These are phyloP conservation scores for Setipinna tenuifilis DNA, from an alignment of 2,797 vertebrate genomes.

Conservation along the genomic window DNA sequence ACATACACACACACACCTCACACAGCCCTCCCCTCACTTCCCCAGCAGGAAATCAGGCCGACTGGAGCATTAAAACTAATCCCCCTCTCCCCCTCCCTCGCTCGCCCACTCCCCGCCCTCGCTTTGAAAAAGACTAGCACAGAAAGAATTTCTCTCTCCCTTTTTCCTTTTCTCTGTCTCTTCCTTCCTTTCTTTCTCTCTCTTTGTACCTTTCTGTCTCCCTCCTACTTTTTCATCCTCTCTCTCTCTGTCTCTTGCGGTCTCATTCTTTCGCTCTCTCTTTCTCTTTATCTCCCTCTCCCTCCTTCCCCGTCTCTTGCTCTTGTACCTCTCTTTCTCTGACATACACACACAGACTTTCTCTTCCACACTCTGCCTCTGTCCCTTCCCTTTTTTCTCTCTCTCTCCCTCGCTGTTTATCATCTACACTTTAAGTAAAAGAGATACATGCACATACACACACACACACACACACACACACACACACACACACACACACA, in stretches of 20 bases:
- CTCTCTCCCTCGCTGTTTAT: background rate
- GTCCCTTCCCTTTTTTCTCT: too few species aligned
- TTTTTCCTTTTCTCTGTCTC: background rate
- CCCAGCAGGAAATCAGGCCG: constrained; percentile 48
- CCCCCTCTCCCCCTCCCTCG: constrained; percentile 35
- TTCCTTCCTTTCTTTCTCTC: background rate
- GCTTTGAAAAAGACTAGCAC: constrained; percentile 23
- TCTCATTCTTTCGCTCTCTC: background rate
- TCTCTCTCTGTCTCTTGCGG: background rate
- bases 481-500: too few species aligned
- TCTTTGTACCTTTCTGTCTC: background rate
- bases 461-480: background rate
- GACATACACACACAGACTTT: background rate
- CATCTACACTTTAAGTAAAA: background rate
- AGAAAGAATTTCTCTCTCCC: background rate
- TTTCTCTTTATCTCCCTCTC: background rate
- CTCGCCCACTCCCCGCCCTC: constrained; percentile 15
- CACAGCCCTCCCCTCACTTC: background rate
- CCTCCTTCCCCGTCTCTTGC: background rate
- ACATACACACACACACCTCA: too few species aligned
- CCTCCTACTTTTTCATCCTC: background rate
- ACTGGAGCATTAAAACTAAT: constrained; percentile 46
- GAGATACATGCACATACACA: background rate
- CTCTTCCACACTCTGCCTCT: background rate
- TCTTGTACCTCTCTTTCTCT: background rate